Conservation (phyloP, 2,113 vertebrate species). For the Aythya baeri region DNA sequence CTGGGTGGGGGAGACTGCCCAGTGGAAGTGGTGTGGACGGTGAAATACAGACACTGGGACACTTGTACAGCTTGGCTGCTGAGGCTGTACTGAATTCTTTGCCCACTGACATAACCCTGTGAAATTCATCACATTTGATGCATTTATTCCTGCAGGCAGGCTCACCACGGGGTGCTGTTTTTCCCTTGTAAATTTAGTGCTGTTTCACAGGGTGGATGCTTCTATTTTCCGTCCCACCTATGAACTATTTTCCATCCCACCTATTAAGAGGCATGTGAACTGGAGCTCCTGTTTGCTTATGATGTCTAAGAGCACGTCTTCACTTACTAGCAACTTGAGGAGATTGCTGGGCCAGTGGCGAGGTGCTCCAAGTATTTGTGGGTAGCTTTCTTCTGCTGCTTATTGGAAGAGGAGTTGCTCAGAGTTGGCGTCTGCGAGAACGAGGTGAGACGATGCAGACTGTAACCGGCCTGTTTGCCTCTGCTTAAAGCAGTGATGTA, state of each 20-base stretch:
- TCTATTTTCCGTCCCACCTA: neutral
- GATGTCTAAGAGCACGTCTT: neutral
- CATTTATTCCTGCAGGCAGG: neutral
- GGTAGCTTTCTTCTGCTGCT: neutral
- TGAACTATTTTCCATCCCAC: neutral
- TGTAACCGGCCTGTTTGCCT: neutral
- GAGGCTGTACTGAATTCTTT: conserved; percentile 26
- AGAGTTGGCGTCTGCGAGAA: neutral
- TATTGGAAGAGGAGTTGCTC: neutral
- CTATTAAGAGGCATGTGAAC: neutral
- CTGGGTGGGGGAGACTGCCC: neutral
- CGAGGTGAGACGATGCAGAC: neutral
- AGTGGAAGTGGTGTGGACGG: neutral
- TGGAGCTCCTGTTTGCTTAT: neutral
- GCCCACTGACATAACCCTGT: conserved; percentile 36
- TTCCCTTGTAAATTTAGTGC: neutral
- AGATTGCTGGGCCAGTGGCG: neutral
- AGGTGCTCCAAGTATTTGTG: neutral
- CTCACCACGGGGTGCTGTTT: neutral
- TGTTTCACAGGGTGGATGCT: neutral
- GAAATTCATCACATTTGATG: conserved; percentile 36
- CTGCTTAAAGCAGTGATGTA: neutral
- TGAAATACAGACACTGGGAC: conserved; percentile 4
- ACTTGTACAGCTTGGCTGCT: conserved; percentile 18
- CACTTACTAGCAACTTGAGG: neutral